Evolutionary conservation across 2,888 invertebrate species (phyloP), one percentile per base, ranked within the genome.

Genomic region (Agonopterix arenella): DNA sequence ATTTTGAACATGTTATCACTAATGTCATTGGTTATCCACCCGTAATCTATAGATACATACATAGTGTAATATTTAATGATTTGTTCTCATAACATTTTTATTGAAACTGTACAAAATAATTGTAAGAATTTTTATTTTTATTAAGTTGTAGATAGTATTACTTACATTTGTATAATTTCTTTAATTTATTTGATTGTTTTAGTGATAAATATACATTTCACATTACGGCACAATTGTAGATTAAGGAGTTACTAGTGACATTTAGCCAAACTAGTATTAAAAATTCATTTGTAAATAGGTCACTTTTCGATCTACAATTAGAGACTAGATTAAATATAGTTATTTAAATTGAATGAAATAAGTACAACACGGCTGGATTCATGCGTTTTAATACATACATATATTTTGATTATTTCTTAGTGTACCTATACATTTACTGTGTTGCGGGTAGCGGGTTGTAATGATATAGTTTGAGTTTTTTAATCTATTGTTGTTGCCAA

Each of bases 201-300:
- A 50, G 43, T 50, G 45, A 48, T 50, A 44, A 28, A 28, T 28
- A 54, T 44, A 67, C 57, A 60, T 68, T 66, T 72, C 80, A 83
- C 77, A 64, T 74, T 70, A 85, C 68, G 84, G 86, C 88, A 89
- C 88, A 85, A 86, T 76, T 68, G 78, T 81, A 83, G 72, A 28
- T 44, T 86, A 85, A 84, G 80, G 67, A 71, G 70, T 84, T 83
- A 83, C 70, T 84, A 88, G 85, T 73, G 76, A 85, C 80, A 74
- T 84, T 84, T 89, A 89, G 88, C 88, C 88, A 89, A 89, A 89
- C 84, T 88, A 88, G 84, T 70, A 62, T 73, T 79, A 41, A 73
- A 78, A 72, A 62, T 61, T 70, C 77, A 80, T 80, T 62, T 89
- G 88, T 86, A 89, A 65, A 89, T 88, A 86, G 57, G 52, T 75